phyloP scores from a whole-genome alignment of 2,797 vertebrate genomes.

The Pteropus rufus region DNA sequence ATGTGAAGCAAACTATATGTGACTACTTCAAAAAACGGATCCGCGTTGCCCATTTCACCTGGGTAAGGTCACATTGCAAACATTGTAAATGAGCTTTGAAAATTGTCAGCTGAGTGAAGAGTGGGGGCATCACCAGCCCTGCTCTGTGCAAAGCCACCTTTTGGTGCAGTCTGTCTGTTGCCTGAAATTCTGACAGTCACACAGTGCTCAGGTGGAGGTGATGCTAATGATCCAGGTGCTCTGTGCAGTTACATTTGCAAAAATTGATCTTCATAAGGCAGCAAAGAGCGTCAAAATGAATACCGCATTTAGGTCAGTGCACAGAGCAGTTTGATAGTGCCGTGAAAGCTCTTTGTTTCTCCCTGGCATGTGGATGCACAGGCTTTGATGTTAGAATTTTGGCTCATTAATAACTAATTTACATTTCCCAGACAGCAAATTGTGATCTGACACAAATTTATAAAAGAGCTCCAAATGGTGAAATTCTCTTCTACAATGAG shows the following conservation, averaged over 20 bases:
- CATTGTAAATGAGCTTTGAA: not conserved
- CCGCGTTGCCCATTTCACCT: fast-evolving
- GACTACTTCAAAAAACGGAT: not conserved
- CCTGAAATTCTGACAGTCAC: not conserved
- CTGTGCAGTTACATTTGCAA: not conserved
- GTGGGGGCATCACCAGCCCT: not conserved
- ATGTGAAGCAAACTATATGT: not conserved
- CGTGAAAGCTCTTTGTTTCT: slow-evolving; percentile 76
- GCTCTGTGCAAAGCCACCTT: not conserved
- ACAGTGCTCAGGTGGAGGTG: not conserved
- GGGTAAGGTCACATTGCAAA: not conserved
- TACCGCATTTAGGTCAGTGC: not conserved
- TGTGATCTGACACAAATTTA: slow-evolving; percentile 82
- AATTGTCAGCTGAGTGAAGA: not conserved
- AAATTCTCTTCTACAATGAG: slow-evolving; percentile 77
- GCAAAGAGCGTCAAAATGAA: slow-evolving; percentile 27
- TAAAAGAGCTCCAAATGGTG: slow-evolving; percentile 79
- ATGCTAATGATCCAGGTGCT: not conserved
- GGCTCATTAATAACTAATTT: slow-evolving; percentile 84
- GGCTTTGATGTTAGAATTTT: slow-evolving; percentile 80
- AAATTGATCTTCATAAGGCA: slow-evolving; percentile 1
- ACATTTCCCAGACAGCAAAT: slow-evolving; percentile 83
- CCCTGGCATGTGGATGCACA: slow-evolving; percentile 58
- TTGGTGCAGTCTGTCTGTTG: not conserved
- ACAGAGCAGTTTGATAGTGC: not conserved